A percentile compares a stretch with the other conserved stretches of the same genome.
Evolutionary conservation across 2,113 vertebrate species (phyloP).

Genomic region (Phocoena sinus): DNA sequence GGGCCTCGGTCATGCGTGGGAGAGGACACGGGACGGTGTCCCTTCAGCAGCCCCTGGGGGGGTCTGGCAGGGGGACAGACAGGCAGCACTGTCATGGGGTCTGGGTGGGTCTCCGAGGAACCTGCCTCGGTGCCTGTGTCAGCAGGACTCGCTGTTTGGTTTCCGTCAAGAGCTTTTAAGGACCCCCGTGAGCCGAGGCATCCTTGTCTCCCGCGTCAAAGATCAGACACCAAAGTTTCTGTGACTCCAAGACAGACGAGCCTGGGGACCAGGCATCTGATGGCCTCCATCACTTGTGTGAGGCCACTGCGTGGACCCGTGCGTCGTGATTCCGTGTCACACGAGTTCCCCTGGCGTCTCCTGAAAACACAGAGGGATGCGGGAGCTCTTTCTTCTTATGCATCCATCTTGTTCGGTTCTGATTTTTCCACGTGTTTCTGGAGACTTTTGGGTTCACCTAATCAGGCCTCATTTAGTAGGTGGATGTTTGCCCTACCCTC

Average conservation of each 20-base stretch:
- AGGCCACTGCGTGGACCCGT: accelerated
- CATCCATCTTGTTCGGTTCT: background rate
- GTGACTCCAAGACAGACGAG: background rate
- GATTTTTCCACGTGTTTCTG: background rate
- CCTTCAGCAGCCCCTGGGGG: background rate
- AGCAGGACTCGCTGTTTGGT: background rate
- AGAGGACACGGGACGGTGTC: accelerated
- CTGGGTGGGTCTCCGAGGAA: background rate
- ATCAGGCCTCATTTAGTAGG: background rate
- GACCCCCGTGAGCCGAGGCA: background rate
- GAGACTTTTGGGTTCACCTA: background rate
- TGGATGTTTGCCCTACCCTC: background rate
- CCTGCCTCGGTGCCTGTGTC: too few relatives aligned
- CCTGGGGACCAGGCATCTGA: background rate
- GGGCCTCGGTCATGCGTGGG: accelerated
- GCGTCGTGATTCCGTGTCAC: background rate
- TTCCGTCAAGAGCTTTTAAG: background rate
- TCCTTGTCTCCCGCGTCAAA: background rate
- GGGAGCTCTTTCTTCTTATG: background rate
- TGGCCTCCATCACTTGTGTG: accelerated
- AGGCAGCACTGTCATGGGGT: background rate
- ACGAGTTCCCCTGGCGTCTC: background rate
- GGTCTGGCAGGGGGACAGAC: background rate
- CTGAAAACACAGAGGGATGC: background rate
- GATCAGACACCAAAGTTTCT: background rate